phyloP scores from a whole-genome alignment of 2,113 vertebrate species.

The Condylura cristata region DNA sequence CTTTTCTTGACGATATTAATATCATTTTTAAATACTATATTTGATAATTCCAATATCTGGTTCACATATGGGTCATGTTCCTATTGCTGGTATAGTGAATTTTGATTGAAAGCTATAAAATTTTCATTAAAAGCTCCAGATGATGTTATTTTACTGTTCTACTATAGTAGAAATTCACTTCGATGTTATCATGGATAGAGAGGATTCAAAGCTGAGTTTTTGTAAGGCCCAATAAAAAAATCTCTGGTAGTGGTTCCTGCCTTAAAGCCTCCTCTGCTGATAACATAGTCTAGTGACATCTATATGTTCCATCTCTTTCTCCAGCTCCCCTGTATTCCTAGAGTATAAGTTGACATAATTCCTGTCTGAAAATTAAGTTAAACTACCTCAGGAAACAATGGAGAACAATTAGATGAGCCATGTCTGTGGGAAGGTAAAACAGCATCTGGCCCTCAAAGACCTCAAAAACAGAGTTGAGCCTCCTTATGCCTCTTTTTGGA shows the following conservation, averaged over 20 bases:
- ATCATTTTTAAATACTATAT: neutral
- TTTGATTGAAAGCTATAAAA: neutral
- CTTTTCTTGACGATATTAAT: slow-evolving; percentile 1
- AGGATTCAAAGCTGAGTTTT: neutral
- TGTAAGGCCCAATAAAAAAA: neutral
- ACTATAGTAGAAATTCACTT: neutral
- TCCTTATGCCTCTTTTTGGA: neutral
- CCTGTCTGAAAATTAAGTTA: neutral
- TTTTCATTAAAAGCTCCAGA: neutral
- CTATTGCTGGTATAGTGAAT: neutral
- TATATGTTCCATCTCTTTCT: neutral
- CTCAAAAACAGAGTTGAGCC: no score
- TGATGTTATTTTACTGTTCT: neutral
- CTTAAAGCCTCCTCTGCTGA: neutral
- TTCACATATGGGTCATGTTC: neutral
- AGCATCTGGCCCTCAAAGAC: neutral
- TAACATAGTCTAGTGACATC: neutral
- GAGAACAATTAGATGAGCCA: neutral
- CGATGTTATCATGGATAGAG: neutral
- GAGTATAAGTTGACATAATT: neutral
- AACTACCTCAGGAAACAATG: neutral
- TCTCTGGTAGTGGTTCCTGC: neutral
- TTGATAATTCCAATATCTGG: neutral
- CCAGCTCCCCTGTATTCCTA: neutral
- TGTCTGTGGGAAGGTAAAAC: neutral